Percentiles rank a stretch among this genome's conserved stretches.
Conservation (phyloP, 2,888 invertebrate genomes). For the Leistus spinibarbis region DNA sequence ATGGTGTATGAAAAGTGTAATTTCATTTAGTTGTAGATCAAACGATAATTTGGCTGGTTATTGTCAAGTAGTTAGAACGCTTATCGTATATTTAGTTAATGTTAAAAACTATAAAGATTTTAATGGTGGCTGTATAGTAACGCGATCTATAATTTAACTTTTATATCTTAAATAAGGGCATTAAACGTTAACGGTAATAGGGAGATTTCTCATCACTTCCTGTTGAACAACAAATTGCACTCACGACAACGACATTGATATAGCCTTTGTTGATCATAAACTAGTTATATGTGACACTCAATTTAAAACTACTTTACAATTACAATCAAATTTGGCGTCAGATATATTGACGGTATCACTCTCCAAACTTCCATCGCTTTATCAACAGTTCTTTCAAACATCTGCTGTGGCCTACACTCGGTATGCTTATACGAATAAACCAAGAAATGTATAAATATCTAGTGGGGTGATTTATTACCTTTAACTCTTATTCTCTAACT, state of each 20-base stretch:
- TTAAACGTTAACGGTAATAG: neutral
- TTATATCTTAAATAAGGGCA: neutral
- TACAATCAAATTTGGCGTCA: neutral
- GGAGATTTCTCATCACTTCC: neutral
- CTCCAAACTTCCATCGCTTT: neutral
- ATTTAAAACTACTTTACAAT: neutral
- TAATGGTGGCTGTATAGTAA: neutral
- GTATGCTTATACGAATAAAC: too few species aligned
- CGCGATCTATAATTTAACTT: neutral
- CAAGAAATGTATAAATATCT: too few species aligned
- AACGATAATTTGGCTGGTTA: too few species aligned
- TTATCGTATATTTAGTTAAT: neutral
- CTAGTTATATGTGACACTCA: neutral
- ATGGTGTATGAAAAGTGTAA: too few species aligned
- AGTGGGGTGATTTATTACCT: too few species aligned
- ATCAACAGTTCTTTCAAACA: neutral
- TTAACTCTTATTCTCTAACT: too few species aligned
- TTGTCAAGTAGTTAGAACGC: too few species aligned
- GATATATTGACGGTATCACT: neutral
- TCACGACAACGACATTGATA: neutral
- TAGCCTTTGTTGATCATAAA: neutral
- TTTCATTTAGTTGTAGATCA: too few species aligned
- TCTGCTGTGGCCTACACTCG: too few species aligned
- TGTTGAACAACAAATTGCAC: neutral
- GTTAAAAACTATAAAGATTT: neutral